These are phyloP conservation scores for Platygyra sinensis DNA, from an alignment of 64 coral and sea anemone species.

Conservation along the genomic window DNA sequence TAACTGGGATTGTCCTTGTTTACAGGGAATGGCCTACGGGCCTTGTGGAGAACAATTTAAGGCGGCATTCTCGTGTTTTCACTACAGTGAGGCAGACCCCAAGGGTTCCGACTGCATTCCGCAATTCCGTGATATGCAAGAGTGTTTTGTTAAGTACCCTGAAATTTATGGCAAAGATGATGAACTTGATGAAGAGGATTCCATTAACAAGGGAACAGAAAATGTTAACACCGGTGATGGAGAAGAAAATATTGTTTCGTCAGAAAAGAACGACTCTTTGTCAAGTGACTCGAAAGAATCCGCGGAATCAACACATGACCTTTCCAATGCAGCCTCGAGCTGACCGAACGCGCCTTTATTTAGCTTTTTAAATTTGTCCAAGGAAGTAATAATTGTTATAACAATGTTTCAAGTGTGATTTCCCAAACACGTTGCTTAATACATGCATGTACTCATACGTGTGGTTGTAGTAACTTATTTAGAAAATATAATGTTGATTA, in stretches of 20 bases:
- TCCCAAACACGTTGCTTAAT: not conserved
- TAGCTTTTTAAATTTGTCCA: not conserved
- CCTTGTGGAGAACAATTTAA: slow-evolving; percentile 96
- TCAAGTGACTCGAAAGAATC: not conserved
- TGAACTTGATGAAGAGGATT: slow-evolving; percentile 55
- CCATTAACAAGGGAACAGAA: slow-evolving; percentile 46
- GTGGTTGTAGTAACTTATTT: no score
- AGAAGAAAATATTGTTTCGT: not conserved
- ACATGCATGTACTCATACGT: no score
- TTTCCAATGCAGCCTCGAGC: not conserved
- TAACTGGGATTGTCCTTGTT: slow-evolving; percentile 99
- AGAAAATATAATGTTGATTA: no score
- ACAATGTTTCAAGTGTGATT: not conserved
- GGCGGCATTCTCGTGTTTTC: slow-evolving; percentile 96
- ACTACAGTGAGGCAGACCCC: slow-evolving; percentile 83
- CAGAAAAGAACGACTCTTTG: not conserved
- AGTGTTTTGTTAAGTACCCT: slow-evolving; percentile 94
- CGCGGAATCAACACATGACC: not conserved
- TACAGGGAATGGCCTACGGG: slow-evolving; percentile 95
- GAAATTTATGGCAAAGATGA: slow-evolving; percentile 97
- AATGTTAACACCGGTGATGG: slow-evolving; percentile 7
- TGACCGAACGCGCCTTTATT: not conserved
- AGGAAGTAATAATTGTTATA: not conserved
- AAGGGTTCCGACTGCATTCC: slow-evolving; percentile 96
- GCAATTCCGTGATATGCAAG: slow-evolving; percentile 95